Evolutionary conservation across 37 sponge, comb jelly and placozoan species (phyloP).

Genomic region (Petrosia ficiformis): DNA sequence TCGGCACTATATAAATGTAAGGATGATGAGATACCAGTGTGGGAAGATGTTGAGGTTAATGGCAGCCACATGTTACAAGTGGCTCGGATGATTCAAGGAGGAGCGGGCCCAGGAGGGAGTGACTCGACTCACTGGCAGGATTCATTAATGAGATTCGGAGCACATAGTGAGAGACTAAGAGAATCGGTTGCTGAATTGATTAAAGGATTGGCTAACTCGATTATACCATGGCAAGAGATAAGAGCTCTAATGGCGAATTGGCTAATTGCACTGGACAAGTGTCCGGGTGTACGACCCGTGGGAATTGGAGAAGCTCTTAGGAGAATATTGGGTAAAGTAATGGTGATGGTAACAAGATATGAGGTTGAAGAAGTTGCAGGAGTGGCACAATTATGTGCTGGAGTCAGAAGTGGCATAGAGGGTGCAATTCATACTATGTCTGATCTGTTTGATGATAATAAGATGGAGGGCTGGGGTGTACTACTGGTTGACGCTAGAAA

Average conservation of each 20-base stretch:
- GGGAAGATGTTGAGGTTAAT: no score
- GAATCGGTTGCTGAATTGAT: background rate
- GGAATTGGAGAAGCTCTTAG: no score
- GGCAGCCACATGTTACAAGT: background rate
- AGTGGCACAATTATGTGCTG: no score
- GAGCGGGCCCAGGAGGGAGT: background rate
- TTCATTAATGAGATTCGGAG: background rate
- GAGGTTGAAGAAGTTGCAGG: no score
- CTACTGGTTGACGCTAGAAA: no score
- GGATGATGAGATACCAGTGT: background rate
- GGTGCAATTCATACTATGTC: slow-evolving; percentile 9
- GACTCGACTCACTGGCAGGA: background rate
- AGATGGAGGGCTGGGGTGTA: no score
- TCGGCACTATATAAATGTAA: background rate
- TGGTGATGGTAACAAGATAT: no score
- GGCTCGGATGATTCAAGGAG: background rate
- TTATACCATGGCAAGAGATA: background rate
- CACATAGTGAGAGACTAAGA: background rate
- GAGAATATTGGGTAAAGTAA: no score
- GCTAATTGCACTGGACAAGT: no score
- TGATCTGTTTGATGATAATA: background rate
- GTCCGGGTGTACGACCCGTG: no score
- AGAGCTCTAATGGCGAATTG: slow-evolving; percentile 9
- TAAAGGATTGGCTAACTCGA: background rate
- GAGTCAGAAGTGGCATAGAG: no score